Evolutionary conservation across 2,797 vertebrate species (phyloP).

Genomic region (Telmatherina bonti): DNA sequence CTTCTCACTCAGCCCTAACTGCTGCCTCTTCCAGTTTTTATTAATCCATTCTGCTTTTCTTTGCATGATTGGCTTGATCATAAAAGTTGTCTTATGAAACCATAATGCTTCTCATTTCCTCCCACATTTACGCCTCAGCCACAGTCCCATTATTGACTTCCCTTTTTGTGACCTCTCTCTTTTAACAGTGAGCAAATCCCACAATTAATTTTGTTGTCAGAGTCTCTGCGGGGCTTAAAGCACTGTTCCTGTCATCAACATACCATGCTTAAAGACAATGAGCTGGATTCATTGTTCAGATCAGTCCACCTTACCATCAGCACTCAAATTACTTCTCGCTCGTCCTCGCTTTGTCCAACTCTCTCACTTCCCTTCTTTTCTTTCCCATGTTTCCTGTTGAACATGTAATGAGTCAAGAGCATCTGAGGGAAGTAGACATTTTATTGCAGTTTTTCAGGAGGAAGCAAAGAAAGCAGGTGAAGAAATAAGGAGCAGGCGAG

Average conservation of each 20-base stretch:
- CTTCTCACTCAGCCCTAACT: slow-evolving; percentile 39
- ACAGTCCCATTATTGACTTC: slow-evolving; percentile 19
- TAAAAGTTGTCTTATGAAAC: slow-evolving; percentile 18
- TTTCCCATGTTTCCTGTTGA: slow-evolving; percentile 64
- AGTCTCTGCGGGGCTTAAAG: slow-evolving; percentile 34
- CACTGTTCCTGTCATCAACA: slow-evolving; percentile 28
- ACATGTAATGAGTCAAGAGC: slow-evolving; percentile 66
- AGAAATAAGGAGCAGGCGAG: slow-evolving; percentile 56
- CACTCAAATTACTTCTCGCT: slow-evolving; percentile 28
- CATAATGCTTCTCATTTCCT: slow-evolving; percentile 20
- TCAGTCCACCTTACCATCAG: slow-evolving; percentile 52
- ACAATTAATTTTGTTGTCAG: slow-evolving; percentile 35
- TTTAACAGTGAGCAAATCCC: slow-evolving; percentile 8
- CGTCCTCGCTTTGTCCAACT: slow-evolving; percentile 45
- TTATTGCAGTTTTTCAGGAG: slow-evolving; percentile 67
- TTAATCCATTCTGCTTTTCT: slow-evolving; percentile 11
- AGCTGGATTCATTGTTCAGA: slow-evolving; percentile 75
- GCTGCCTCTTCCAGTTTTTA: slow-evolving; percentile 19
- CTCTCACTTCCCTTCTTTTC: slow-evolving; percentile 54
- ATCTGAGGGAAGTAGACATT: slow-evolving; percentile 55
- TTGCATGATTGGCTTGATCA: slow-evolving; percentile 8
- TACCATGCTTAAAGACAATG: slow-evolving; percentile 51
- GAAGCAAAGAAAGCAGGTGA: slow-evolving; percentile 58
- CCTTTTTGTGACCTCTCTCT: slow-evolving; percentile 37
- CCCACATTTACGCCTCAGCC: background rate